Conservation (phyloP, 2,888 invertebrate genomes). For the Operophtera brumata region DNA sequence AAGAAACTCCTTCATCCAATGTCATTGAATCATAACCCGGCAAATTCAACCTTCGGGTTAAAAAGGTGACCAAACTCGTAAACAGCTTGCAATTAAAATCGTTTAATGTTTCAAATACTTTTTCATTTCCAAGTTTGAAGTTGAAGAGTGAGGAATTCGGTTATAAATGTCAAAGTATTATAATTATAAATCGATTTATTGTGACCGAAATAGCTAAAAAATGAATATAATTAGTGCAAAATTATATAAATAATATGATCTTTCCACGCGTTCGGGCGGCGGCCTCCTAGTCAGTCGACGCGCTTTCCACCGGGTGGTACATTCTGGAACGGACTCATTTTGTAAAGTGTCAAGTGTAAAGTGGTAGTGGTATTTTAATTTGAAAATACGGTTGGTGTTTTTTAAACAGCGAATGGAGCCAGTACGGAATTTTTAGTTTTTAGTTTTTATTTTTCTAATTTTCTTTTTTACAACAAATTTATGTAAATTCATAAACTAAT, state of each 20-base stretch:
- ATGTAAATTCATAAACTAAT: background rate
- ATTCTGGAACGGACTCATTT: conserved; percentile 51
- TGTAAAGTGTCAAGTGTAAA: conserved; percentile 61
- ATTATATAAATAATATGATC: conserved; percentile 63
- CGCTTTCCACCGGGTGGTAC: conserved; percentile 60
- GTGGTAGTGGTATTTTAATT: conserved; percentile 62
- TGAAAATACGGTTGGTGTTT: conserved; percentile 65
- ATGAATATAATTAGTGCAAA: conserved; percentile 66
- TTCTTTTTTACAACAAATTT: conserved; percentile 34
- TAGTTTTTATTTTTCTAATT: conserved; percentile 33
- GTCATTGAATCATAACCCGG: conserved; percentile 24
- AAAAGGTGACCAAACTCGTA: conserved; percentile 25
- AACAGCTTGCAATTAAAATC: conserved; percentile 7
- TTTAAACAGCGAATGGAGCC: conserved; percentile 56
- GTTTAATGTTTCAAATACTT: background rate
- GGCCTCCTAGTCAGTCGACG: conserved; percentile 55
- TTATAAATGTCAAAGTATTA: conserved; percentile 34
- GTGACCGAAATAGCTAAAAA: conserved; percentile 49
- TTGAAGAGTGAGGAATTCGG: conserved; percentile 8
- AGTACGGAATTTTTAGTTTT: conserved; percentile 62
- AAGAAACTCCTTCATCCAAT: conserved; percentile 11
- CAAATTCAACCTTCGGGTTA: conserved; percentile 28
- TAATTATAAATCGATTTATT: conserved; percentile 43
- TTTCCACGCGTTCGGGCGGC: conserved; percentile 39
- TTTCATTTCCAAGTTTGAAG: conserved; percentile 8